Conservation (phyloP, 2,113 vertebrate genomes). For the Tenebrosternarchus preto region DNA sequence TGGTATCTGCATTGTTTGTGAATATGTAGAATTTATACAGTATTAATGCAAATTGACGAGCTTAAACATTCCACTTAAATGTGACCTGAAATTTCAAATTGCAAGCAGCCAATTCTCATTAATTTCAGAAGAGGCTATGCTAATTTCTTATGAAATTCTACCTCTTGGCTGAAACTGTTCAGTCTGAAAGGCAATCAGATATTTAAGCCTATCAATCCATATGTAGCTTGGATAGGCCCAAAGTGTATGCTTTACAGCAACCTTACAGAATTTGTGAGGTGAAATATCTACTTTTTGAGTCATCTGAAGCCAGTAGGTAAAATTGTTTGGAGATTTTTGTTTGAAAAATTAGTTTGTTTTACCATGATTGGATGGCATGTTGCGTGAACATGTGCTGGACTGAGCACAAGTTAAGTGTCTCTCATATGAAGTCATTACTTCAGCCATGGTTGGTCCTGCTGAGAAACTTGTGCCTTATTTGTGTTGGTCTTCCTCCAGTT, state of each 20-base stretch:
- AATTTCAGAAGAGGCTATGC: neutral
- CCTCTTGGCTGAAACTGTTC: constrained; percentile 23
- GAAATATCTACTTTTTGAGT: constrained; percentile 18
- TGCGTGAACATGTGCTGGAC: constrained; percentile 24
- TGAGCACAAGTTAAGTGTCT: constrained; percentile 16
- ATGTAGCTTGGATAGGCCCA: neutral
- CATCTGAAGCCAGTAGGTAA: constrained; percentile 10
- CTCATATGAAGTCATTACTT: constrained; percentile 30
- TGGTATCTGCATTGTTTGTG: constrained; percentile 12
- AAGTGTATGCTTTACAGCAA: constrained; percentile 2
- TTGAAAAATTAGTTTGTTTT: constrained; percentile 10
- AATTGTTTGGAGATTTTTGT: neutral
- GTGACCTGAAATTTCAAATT: constrained; percentile 18
- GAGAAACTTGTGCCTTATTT: constrained; percentile 61
- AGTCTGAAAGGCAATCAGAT: constrained; percentile 26
- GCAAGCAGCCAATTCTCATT: constrained; percentile 1
- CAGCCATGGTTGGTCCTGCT: constrained; percentile 48
- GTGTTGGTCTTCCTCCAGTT: constrained; percentile 54
- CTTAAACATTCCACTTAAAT: constrained; percentile 1
- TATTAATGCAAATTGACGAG: constrained; percentile 40
- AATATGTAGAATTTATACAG: constrained; percentile 37
- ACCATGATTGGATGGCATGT: constrained; percentile 8
- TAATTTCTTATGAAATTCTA: constrained; percentile 15
- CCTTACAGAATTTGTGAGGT: neutral
- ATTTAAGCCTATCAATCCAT: neutral